These are phyloP conservation scores for Sceloporus undulatus DNA, from an alignment of 2,113 vertebrate species.

Conservation along the genomic window DNA sequence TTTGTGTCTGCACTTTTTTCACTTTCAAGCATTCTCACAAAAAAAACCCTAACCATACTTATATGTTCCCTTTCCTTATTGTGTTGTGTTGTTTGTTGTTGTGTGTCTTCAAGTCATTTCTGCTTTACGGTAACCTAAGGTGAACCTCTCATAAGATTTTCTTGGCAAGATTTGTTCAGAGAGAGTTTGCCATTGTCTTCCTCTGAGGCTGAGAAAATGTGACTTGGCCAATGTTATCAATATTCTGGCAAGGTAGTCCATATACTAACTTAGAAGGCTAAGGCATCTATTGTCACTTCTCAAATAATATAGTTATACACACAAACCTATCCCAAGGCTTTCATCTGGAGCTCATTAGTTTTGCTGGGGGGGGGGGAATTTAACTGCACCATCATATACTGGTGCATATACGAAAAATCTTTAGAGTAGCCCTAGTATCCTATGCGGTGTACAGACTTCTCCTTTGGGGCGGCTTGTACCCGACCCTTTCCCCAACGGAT, in stretches of 20 bases:
- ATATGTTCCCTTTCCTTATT: neutral
- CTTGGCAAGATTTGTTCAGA: too few relatives aligned
- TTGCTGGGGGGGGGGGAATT: neutral
- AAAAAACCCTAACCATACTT: neutral
- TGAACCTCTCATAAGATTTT: too few relatives aligned
- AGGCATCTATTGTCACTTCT: neutral
- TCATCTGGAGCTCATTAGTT: neutral
- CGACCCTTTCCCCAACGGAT: too few relatives aligned
- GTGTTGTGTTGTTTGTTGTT: too few relatives aligned
- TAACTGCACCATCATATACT: neutral
- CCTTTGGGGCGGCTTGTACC: too few relatives aligned
- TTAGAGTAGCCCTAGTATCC: too few relatives aligned
- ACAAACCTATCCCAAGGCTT: neutral
- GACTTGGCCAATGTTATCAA: neutral
- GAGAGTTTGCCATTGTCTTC: too few relatives aligned
- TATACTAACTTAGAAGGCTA: neutral
- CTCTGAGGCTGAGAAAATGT: too few relatives aligned
- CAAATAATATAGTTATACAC: neutral
- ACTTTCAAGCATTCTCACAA: neutral
- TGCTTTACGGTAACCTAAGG: too few relatives aligned
- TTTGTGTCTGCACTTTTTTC: neutral
- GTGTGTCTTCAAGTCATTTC: neutral
- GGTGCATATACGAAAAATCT: too few relatives aligned
- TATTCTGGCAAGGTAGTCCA: neutral
- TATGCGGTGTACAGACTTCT: too few relatives aligned